Conservation (phyloP, 1,140 invertebrate genomes). For the Rhagoletis zephyria region DNA sequence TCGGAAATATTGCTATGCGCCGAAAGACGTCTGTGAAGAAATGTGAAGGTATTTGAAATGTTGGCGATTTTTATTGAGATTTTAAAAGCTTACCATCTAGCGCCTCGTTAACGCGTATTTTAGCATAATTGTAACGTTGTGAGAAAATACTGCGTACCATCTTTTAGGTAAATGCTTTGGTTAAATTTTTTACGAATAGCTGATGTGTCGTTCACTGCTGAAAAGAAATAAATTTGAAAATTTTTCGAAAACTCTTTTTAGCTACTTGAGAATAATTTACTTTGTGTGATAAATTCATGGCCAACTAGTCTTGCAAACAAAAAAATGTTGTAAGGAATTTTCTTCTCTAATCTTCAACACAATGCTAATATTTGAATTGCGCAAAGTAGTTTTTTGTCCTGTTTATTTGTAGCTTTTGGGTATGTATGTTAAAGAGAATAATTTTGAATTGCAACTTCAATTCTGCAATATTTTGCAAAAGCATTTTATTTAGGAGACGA, state of each 20-base stretch:
- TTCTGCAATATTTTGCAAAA: too few species aligned
- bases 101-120: conserved; percentile 54
- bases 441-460: too few species aligned
- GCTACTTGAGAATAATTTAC: conserved; percentile 43
- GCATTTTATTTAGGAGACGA: too few species aligned
- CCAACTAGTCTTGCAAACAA: background rate
- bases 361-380: background rate
- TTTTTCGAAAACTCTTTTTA: conserved; percentile 24
- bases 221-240: conserved; percentile 28
- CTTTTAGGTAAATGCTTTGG: background rate
- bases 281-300: conserved; percentile 35
- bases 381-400: conserved; percentile 33
- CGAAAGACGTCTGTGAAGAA: conserved; percentile 54
- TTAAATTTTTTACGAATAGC: conserved; percentile 31
- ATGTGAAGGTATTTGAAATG: background rate
- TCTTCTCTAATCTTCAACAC: background rate
- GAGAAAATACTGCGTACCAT: conserved; percentile 57
- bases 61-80: background rate
- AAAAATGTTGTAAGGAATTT: background rate
- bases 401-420: too few species aligned
- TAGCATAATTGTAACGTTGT: conserved; percentile 56
- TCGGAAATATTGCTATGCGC: conserved; percentile 54
- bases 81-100: conserved; percentile 54
- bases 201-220: background rate
- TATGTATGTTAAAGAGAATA: too few species aligned